These are phyloP conservation scores for Agrotis clavis DNA, from an alignment of 2,888 invertebrate genomes.

Conservation along the genomic window DNA sequence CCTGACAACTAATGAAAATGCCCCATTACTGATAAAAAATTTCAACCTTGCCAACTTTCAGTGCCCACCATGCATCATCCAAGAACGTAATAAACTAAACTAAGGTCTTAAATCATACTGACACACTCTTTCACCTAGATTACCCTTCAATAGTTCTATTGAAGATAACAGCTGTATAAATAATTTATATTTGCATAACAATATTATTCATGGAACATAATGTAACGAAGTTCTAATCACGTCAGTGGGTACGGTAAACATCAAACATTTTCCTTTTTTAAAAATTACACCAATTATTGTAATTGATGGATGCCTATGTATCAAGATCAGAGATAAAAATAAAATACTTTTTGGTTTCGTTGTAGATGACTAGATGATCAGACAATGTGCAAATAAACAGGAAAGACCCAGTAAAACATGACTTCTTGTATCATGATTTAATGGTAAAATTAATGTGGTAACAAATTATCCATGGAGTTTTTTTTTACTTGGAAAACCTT, in stretches of 20 bases:
- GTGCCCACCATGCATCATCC: background rate
- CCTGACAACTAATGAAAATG: too few species aligned
- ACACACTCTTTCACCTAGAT: background rate
- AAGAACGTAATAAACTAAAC: background rate
- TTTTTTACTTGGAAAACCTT: constrained; percentile 36
- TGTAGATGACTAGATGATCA: constrained; percentile 20
- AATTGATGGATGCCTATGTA: constrained; percentile 29
- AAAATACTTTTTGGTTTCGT: constrained; percentile 17
- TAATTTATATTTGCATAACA: constrained; percentile 18
- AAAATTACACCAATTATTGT: constrained; percentile 22
- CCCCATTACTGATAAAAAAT: too few species aligned
- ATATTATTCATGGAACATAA: constrained; percentile 13
- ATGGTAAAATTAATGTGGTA: constrained; percentile 1
- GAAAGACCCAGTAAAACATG: constrained; percentile 46
- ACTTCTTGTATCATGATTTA: constrained; percentile 25
- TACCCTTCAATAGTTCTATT: constrained; percentile 20
- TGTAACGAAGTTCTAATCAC: background rate
- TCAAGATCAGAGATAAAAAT: constrained; percentile 35
- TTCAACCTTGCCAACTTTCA: background rate
- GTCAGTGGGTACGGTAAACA: background rate
- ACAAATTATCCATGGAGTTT: constrained; percentile 9
- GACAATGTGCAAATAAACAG: constrained; percentile 29
- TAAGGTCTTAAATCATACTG: background rate
- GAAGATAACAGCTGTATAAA: constrained; percentile 39
- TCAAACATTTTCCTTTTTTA: constrained; percentile 14